A percentile compares a stretch with the other conserved stretches of the same genome.
phyloP scores from a whole-genome alignment of 2,797 vertebrate genomes.

The Melanotaenia parkinsoni region DNA sequence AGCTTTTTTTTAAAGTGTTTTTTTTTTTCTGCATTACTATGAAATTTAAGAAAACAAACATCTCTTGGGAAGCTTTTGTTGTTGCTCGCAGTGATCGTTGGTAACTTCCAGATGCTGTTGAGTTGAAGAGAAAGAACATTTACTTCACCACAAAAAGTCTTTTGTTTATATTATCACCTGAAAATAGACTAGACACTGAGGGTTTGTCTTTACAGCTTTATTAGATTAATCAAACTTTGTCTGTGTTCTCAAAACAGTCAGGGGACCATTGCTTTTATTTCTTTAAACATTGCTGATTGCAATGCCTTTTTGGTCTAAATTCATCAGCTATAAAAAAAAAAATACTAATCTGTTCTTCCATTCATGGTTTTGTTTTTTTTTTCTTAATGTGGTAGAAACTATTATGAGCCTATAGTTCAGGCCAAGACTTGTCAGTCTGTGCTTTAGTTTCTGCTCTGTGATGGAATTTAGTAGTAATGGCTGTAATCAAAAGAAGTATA shows the following conservation, averaged over 20 bases:
- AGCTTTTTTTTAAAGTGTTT: background rate
- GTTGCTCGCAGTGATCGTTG: background rate
- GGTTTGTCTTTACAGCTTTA: conserved; percentile 29
- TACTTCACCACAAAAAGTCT: background rate
- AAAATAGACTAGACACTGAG: conserved; percentile 2
- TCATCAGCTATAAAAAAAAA: conserved; percentile 39
- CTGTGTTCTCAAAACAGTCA: conserved; percentile 19
- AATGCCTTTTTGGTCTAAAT: conserved; percentile 23
- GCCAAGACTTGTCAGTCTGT: background rate
- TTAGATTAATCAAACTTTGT: conserved; percentile 15
- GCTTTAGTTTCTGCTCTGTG: conserved; percentile 1
- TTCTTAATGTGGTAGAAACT: conserved; percentile 36
- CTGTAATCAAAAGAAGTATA: background rate
- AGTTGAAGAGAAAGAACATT: conserved; percentile 1
- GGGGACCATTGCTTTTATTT: conserved; percentile 13
- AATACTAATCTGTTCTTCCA: conserved; percentile 25
- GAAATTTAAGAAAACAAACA: background rate
- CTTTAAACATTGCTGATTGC: conserved; percentile 48
- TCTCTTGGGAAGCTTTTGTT: conserved; percentile 5
- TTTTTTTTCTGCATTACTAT: background rate
- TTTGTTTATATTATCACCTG: conserved; percentile 25
- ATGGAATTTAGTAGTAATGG: background rate
- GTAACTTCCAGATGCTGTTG: conserved; percentile 12
- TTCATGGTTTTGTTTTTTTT: conserved; percentile 11
- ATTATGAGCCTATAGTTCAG: background rate